phyloP scores from a whole-genome alignment of 2,797 vertebrate genomes.

The Pyrrhura leucotis region DNA sequence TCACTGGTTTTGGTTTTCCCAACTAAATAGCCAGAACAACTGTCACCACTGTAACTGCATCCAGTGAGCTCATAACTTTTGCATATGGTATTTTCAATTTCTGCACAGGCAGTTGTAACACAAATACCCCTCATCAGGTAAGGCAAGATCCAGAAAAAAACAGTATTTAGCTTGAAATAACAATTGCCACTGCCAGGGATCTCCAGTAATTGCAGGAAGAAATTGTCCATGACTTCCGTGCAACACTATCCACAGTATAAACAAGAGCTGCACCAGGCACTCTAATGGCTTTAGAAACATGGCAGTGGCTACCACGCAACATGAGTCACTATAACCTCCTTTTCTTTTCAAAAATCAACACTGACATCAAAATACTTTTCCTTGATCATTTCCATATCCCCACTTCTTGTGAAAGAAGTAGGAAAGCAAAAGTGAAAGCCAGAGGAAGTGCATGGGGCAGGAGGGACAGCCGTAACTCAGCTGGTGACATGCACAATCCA shows the following conservation, averaged over 20 bases:
- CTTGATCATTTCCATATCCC: not conserved
- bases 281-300: not conserved
- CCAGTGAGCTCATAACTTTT: not conserved
- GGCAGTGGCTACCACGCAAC: not conserved
- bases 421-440: not conserved
- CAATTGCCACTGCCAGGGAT: not conserved
- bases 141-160: not conserved
- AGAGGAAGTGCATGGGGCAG: not conserved
- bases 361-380: not conserved
- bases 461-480: not conserved
- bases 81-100: not conserved
- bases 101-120: not conserved
- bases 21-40: not conserved
- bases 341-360: not conserved
- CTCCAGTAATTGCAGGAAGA: not conserved
- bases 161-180: not conserved
- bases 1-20: not conserved
- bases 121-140: fast-evolving
- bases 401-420: not conserved
- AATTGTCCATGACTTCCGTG: not conserved
- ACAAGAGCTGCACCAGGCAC: not conserved
- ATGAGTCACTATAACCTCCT: not conserved
- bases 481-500: fast-evolving
- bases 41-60: not conserved
- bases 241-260: not conserved